These are phyloP conservation scores for Drosophila longiperda DNA, from an alignment of 2,888 invertebrate genomes.

Conservation along the genomic window DNA sequence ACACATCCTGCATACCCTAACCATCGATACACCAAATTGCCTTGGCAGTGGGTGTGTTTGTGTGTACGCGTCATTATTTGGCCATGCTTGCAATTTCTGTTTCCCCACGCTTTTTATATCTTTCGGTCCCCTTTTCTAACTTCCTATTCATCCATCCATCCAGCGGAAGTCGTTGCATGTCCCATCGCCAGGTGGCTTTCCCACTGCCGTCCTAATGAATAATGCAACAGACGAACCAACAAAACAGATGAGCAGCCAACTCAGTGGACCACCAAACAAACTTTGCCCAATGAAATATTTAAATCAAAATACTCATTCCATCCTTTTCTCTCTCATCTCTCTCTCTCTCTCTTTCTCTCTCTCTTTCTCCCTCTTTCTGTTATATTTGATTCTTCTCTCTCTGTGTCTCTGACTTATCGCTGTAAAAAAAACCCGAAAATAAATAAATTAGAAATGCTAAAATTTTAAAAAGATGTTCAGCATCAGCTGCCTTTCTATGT, in stretches of 20 bases:
- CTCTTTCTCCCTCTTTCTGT: not conserved
- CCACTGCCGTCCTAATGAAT: conserved; percentile 54
- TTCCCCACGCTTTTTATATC: conserved; percentile 1
- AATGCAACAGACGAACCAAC: conserved; percentile 56
- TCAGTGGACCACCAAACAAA: conserved; percentile 52
- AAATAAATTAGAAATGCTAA: conserved; percentile 2
- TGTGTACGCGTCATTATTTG: conserved; percentile 72
- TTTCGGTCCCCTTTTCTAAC: not conserved
- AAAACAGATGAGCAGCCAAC: conserved; percentile 57
- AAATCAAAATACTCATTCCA: conserved; percentile 62
- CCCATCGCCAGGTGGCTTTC: conserved; percentile 21
- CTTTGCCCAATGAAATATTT: conserved; percentile 75
- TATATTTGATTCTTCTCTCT: too few relatives aligned
- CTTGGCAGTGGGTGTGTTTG: not conserved
- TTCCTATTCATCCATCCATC: not conserved
- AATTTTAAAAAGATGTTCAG: not conserved
- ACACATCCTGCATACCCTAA: not conserved
- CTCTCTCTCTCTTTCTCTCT: not conserved
- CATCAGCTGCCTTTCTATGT: conserved; percentile 12
- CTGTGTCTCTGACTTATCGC: conserved; percentile 21
- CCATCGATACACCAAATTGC: conserved; percentile 29
- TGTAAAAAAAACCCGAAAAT: not conserved
- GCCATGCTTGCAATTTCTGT: conserved; percentile 76
- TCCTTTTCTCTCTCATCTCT: not conserved
- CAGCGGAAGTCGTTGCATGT: conserved; percentile 52